Base-by-base conservation (phyloP, 2,113 vertebrate species). In the Morone chrysops region DNA sequence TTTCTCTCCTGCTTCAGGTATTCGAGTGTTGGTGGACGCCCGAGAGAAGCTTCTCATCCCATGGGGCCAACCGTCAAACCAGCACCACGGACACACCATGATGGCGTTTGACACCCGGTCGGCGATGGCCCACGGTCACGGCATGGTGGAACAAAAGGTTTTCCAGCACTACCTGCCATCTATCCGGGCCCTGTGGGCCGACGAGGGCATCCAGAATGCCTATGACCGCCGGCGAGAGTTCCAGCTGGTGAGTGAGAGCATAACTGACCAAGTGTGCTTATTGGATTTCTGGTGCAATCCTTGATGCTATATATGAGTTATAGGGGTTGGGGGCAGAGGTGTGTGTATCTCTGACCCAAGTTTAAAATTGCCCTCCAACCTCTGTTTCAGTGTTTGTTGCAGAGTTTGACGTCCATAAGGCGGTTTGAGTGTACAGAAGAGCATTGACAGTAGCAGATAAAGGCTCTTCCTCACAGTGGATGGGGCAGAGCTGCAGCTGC, bases 161-260 rank as follows among this genome's bases (percentile, higher is more conserved):
- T 99, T 99, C 63, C 86, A 96, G 17, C 95, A 96, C 77, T 98
- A 97, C 85, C 95, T 99, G 78, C 95, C 96, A 0, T 96, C 97
- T 71, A 96, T 99, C 43, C 88, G 92, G 14, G 93, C 96, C 0
- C 92, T 99, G 0, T 99, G 98, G 98, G 95, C 95, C 0, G 98
- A 99, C 78, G 95, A 92, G 0, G 97, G 97, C 14, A 97, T 99
- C 90, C 98, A 98, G 95, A 93, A 97, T 0, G 97, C 98, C 0
- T 99, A 99, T 0, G 97, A 99, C 93, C 93, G 98, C 25, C 97
- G 98, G 72, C 92, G 98, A 50, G 98, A 99, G 82, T 99, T 99
- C 90, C 98, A 99, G 73, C 93, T 99, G 97, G 98, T 99, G 94
- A 97, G 97, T 90, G 0, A 41, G 2, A 47, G 31, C 31, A 31